Evolutionary conservation across 2,797 vertebrate species (phyloP), one percentile per base, ranked within the genome.

Genomic region (Lithobates pipiens): DNA sequence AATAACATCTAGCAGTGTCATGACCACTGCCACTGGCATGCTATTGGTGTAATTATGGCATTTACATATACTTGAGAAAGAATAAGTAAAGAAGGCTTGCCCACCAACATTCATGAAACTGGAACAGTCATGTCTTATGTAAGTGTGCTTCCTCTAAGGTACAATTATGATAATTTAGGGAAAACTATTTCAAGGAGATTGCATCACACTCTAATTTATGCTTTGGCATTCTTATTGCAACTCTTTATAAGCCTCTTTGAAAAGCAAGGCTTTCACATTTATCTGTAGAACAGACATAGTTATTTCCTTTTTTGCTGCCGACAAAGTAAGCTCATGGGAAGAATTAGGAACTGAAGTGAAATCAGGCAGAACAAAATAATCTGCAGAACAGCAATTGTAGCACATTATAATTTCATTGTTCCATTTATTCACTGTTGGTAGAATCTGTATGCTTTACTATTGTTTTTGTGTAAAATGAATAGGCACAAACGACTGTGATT

Each of bases 141-240:
- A 84, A 80, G 74, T 83, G 86, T 83, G 77, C 81, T 84, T 80
- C 57, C 63, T 83, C 86, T 87, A 87, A 87, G 76, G 86, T 87
- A 76, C 76, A 87, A 87, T 87, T 87, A 87, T 80, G 57, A 84
- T 87, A 87, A 85, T 82, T 85, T 69, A 70, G 54, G 71, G 78
- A 82, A 85, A 85, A 46, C 83, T 88, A 83, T 88, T 82, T 85
- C 69, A 44, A 70, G 79, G 83, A 77, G 65, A 76, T 85, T 85
- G 73, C 82, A 82, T 88, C 69, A 85, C 68, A 34, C 27, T 83
- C 65, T 82, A 79, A 88, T 85, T 85, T 78, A 70, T 85, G 72
- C 83, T 72, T 80, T 76, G 82, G 42, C 18, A 36, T 65, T 83
- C 67, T 36, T 83, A 65, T 23, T 74, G 42, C 34, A 65, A 23